Conservation (phyloP, 2,113 vertebrate genomes). For the Percina caprodes region DNA sequence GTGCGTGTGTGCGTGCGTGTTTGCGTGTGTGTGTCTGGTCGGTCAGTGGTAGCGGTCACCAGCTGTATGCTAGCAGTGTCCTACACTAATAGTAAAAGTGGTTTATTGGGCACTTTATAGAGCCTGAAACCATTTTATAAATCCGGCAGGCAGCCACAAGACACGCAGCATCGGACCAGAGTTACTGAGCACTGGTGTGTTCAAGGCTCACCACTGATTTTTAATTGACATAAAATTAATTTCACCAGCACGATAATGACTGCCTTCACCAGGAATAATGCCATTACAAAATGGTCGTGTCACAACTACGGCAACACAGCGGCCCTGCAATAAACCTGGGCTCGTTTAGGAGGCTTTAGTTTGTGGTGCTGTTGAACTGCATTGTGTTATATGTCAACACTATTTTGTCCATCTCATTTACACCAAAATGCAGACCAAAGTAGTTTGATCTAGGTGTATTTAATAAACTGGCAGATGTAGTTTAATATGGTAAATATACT, state of each 20-base stretch:
- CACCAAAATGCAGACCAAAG: too few relatives aligned
- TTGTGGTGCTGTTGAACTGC: too few relatives aligned
- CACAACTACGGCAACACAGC: too few relatives aligned
- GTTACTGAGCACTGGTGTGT: conserved; percentile 18
- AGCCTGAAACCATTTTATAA: conserved; percentile 61
- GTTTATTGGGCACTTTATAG: conserved; percentile 72
- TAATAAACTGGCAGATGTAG: too few relatives aligned
- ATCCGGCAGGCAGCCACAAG: conserved; percentile 38
- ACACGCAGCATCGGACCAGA: conserved; percentile 36
- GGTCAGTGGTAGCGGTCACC: conserved; percentile 48
- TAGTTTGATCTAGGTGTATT: too few relatives aligned
- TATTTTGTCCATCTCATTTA: too few relatives aligned
- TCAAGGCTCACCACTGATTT: conserved; percentile 16
- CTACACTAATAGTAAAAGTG: conserved; percentile 69
- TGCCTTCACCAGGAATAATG: neutral
- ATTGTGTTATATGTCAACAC: too few relatives aligned
- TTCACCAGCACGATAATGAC: neutral
- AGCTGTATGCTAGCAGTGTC: conserved; percentile 51
- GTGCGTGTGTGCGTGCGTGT: conserved; percentile 8
- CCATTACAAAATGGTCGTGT: neutral
- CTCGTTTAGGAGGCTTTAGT: too few relatives aligned
- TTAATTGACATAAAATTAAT: conserved; percentile 8
- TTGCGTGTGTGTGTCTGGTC: conserved; percentile 28
- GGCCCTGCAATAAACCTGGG: too few relatives aligned
- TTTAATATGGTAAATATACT: too few relatives aligned